A percentile compares a stretch with the other conserved stretches of the same genome.
These are phyloP conservation scores for Drosophila imparisetae DNA, from an alignment of 2,888 invertebrate genomes.

Conservation along the genomic window DNA sequence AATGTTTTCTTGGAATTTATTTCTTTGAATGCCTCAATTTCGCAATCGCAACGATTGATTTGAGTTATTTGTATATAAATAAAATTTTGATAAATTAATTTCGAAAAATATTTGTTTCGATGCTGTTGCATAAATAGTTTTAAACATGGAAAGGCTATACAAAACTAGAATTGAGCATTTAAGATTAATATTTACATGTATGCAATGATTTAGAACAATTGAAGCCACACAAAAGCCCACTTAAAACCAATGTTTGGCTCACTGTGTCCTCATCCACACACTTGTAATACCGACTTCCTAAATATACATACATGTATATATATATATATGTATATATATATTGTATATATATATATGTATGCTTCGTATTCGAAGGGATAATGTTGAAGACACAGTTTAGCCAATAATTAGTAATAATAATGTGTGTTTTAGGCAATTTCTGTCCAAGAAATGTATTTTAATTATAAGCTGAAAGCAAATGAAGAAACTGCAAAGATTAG, in stretches of 20 bases:
- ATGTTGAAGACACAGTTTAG: constrained; percentile 48
- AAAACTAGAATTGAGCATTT: constrained; percentile 41
- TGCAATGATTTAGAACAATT: constrained; percentile 60
- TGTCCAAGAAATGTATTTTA: constrained; percentile 59
- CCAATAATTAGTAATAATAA: constrained; percentile 39
- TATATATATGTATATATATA: constrained; percentile 17
- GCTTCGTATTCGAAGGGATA: constrained; percentile 57
- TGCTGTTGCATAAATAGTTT: constrained; percentile 23
- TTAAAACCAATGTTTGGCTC: constrained; percentile 20
- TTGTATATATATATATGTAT: constrained; percentile 35
- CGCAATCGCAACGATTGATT: constrained; percentile 52
- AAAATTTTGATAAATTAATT: constrained; percentile 7
- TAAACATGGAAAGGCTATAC: constrained; percentile 35
- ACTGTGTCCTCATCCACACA: constrained; percentile 46
- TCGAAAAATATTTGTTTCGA: constrained; percentile 31
- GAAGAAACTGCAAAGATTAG: constrained; percentile 71
- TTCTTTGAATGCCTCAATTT: constrained; percentile 43
- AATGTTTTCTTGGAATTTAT: constrained; percentile 52
- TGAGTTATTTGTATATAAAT: constrained; percentile 39
- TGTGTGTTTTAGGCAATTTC: constrained; percentile 69
- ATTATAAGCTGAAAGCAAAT: constrained; percentile 59
- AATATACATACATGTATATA: constrained; percentile 28
- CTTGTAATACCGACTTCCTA: constrained; percentile 56
- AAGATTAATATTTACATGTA: constrained; percentile 11
- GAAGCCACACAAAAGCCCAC: constrained; percentile 34